A percentile compares a stretch with the other conserved stretches of the same genome.
phyloP scores from a whole-genome alignment of 2,113 vertebrate genomes.

The Arvicanthis niloticus region DNA sequence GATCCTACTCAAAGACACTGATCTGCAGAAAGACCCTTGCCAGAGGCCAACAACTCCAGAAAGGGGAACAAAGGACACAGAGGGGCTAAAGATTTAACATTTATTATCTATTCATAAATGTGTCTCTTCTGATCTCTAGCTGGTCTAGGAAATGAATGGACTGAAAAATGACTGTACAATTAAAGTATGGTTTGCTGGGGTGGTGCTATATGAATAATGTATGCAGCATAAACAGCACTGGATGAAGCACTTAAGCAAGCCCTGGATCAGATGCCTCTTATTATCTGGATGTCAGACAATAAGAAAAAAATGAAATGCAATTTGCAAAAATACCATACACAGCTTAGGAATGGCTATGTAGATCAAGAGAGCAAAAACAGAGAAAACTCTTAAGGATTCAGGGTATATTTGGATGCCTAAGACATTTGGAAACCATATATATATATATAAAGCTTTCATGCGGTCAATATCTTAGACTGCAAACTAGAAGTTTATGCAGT shows the following conservation, averaged over 20 bases:
- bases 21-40: constrained; percentile 48
- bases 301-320: constrained; percentile 69
- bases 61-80: constrained; percentile 46
- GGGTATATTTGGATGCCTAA: not conserved
- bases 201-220: constrained; percentile 83
- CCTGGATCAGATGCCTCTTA: constrained; percentile 78
- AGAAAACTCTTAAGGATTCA: not conserved
- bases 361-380: constrained; percentile 7
- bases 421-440: not conserved
- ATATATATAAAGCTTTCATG: no score
- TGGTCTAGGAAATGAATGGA: constrained; percentile 81
- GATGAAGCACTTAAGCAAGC: constrained; percentile 76
- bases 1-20: not conserved
- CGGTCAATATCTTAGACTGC: constrained; percentile 43
- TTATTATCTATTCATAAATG: constrained; percentile 62
- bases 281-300: constrained; percentile 76
- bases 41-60: not conserved
- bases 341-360: constrained; percentile 61
- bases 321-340: constrained; percentile 68
- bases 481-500: constrained; percentile 30
- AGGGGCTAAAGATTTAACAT: constrained; percentile 5
- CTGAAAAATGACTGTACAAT: constrained; percentile 80
- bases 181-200: constrained; percentile 82
- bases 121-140: constrained; percentile 63
- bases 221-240: constrained; percentile 75